A percentile compares a stretch with the other conserved stretches of the same genome.
Evolutionary conservation across 1,140 invertebrate species (phyloP).

Genomic region (Megathymus violae): DNA sequence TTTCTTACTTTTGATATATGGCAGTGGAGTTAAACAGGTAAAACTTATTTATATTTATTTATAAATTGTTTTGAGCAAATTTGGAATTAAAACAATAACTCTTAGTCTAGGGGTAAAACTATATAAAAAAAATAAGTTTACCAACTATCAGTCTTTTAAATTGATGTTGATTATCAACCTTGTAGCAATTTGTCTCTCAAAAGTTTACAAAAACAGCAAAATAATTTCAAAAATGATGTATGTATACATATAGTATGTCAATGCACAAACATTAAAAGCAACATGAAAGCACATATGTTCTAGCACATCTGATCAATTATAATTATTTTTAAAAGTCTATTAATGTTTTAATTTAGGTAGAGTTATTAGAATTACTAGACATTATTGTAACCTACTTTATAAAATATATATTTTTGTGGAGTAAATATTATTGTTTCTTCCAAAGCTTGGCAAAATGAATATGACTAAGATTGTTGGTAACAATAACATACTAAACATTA

Average conservation of each 20-base stretch:
- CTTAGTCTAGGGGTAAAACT: conserved; percentile 82
- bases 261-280: conserved; percentile 33
- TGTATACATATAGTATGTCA: conserved; percentile 31
- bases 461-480: no score
- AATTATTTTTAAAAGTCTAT: conserved; percentile 32
- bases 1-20: conserved; percentile 43
- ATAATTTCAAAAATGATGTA: conserved; percentile 41
- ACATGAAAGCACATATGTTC: conserved; percentile 46
- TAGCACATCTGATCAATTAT: conserved; percentile 62
- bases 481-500: no score
- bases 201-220: conserved; percentile 78
- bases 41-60: conserved; percentile 74
- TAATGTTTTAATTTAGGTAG: no score
- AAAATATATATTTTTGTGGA: no score
- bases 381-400: no score
- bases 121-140: conserved; percentile 83
- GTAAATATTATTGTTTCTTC: no score
- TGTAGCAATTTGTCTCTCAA: conserved; percentile 79
- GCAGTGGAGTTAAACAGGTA: conserved; percentile 71
- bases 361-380: no score
- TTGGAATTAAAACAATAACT: conserved; percentile 77
- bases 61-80: conserved; percentile 80
- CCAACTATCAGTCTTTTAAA: conserved; percentile 85
- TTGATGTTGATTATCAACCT: conserved; percentile 84
- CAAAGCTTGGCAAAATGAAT: no score